Conservation (phyloP, 2,888 invertebrate species). For the Ischnus inquisitorius region DNA sequence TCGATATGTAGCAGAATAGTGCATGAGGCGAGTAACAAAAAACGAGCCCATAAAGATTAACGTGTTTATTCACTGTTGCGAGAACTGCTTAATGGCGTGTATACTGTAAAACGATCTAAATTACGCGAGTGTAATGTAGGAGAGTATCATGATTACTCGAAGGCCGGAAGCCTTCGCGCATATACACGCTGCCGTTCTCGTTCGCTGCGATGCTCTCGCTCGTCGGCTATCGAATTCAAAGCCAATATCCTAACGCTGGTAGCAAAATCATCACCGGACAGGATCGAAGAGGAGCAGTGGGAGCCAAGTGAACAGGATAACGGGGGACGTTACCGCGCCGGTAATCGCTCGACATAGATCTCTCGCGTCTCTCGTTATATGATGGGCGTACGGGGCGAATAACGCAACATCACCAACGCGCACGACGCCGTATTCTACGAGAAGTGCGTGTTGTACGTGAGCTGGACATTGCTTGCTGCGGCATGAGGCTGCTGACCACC, state of each 20-base stretch:
- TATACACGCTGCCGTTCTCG: constrained; percentile 22
- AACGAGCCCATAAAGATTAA: neutral
- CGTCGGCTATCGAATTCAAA: constrained; percentile 76
- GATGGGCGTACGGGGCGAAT: constrained; percentile 48
- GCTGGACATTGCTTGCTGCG: constrained; percentile 27
- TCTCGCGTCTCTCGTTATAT: constrained; percentile 14
- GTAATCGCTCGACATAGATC: constrained; percentile 62
- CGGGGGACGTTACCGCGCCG: constrained; percentile 56
- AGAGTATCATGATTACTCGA: constrained; percentile 47
- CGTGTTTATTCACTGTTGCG: constrained; percentile 31
- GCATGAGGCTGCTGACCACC: constrained; percentile 32
- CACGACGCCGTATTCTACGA: constrained; percentile 10
- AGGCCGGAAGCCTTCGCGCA: constrained; percentile 51
- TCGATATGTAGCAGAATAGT: neutral
- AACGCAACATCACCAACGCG: constrained; percentile 41
- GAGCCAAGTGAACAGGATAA: constrained; percentile 60
- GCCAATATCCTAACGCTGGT: constrained; percentile 76
- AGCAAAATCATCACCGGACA: constrained; percentile 44
- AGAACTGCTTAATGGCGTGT: constrained; percentile 49
- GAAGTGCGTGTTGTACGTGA: constrained; percentile 44
- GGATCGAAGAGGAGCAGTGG: neutral
- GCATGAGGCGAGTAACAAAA: neutral
- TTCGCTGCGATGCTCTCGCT: constrained; percentile 33
- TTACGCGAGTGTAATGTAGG: constrained; percentile 45
- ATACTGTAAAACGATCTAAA: constrained; percentile 58